Evolutionary conservation across 2,888 invertebrate species (phyloP).

Genomic region (Gisinianus flammeolus): DNA sequence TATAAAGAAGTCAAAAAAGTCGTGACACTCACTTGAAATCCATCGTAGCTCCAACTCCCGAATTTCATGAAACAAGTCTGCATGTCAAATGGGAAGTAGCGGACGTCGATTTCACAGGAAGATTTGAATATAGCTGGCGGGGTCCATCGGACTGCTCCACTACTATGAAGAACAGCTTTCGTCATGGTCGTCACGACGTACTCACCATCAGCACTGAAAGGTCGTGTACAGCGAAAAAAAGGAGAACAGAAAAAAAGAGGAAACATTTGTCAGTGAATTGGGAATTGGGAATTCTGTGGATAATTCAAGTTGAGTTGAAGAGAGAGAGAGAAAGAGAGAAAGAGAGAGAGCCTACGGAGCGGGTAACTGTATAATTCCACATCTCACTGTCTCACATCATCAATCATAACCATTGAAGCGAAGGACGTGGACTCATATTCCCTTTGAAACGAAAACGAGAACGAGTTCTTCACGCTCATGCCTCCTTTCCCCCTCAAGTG

Average conservation of each 20-base stretch:
- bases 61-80: constrained; percentile 91
- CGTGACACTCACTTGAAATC: constrained; percentile 87
- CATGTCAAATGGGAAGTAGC: constrained; percentile 93
- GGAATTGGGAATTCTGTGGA: too few relatives aligned
- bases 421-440: too few relatives aligned
- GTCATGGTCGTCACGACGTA: constrained; percentile 97
- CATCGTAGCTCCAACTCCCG: constrained; percentile 94
- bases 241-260: not conserved
- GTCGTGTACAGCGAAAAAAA: not conserved
- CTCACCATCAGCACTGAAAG: constrained; percentile 74
- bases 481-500: not conserved
- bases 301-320: not conserved
- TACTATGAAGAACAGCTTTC: constrained; percentile 87
- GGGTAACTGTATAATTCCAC: not conserved
- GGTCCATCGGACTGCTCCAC: constrained; percentile 92
- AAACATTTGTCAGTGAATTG: too few relatives aligned
- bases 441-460: not conserved
- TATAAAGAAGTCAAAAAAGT: too few relatives aligned
- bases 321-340: not conserved
- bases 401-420: constrained; percentile 24
- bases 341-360: not conserved
- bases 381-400: constrained; percentile 9
- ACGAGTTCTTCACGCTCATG: not conserved
- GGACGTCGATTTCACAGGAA: constrained; percentile 90
- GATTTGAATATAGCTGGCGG: constrained; percentile 98